phyloP scores from a whole-genome alignment of 92 coral and sea anemone species.

The Phenganax marumi region DNA sequence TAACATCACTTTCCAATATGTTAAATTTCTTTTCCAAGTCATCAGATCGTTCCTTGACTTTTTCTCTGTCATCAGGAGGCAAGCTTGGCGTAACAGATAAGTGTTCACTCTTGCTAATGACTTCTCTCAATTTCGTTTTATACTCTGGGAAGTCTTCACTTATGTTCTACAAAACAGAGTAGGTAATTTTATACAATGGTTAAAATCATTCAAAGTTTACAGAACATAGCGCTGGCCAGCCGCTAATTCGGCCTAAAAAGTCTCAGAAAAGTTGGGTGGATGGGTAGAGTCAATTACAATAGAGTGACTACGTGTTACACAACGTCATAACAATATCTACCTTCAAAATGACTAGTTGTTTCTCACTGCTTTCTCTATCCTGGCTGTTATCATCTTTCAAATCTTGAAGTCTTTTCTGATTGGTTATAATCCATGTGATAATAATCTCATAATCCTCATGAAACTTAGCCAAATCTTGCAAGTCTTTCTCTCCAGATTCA shows the following conservation, averaged over 20 bases:
- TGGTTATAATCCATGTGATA: neutral
- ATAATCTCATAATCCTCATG: conserved; percentile 12
- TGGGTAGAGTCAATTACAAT: too few relatives aligned
- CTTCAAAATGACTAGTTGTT: neutral
- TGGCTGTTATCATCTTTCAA: conserved; percentile 19
- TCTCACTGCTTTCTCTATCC: conserved; percentile 31
- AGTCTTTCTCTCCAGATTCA: conserved; percentile 17
- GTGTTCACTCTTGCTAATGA: neutral
- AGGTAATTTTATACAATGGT: neutral
- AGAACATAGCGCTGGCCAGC: neutral
- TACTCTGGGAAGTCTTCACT: neutral
- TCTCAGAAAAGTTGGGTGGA: neutral
- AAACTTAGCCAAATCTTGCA: neutral
- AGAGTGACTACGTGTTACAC: neutral
- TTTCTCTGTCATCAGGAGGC: neutral
- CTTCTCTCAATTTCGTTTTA: neutral
- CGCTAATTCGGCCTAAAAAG: too few relatives aligned
- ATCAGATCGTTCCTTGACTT: conserved; percentile 9
- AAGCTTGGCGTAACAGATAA: neutral
- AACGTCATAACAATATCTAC: neutral
- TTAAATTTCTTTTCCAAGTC: neutral
- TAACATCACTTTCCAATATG: neutral
- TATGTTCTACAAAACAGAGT: neutral
- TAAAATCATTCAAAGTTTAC: neutral
- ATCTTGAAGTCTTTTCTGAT: conserved; percentile 17